Evolutionary conservation across 2,113 vertebrate genomes (phyloP).

Genomic region (Nestor notabilis): DNA sequence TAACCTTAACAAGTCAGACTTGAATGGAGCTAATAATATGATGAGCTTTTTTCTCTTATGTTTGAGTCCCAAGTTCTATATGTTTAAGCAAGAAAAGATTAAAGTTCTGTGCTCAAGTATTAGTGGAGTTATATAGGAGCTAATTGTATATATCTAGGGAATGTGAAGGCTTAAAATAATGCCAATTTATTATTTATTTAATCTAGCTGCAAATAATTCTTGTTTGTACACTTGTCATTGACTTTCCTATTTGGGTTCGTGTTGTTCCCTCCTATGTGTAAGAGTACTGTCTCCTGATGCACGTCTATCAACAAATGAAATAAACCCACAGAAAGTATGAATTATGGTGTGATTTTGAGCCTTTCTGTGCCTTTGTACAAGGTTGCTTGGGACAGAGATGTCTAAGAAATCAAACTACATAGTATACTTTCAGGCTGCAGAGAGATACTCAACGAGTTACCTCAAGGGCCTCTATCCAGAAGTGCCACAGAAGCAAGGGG

Average conservation of each 20-base stretch:
- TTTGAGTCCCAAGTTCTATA: background rate
- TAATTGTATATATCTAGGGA: background rate
- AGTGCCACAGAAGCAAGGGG: rapidly evolving
- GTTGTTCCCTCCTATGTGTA: background rate
- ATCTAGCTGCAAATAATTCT: background rate
- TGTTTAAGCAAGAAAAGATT: background rate
- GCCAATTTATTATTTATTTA: background rate
- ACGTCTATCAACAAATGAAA: background rate
- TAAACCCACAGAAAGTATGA: background rate
- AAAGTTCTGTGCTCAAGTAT: background rate
- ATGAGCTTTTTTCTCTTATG: background rate
- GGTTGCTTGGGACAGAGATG: background rate
- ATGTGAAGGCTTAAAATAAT: background rate
- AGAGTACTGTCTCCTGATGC: background rate
- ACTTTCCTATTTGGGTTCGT: background rate
- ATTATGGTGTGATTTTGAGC: background rate
- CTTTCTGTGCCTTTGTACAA: background rate
- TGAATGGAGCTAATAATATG: background rate
- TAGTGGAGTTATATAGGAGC: background rate
- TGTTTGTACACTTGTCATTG: background rate
- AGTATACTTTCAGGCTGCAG: background rate
- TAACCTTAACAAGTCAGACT: background rate
- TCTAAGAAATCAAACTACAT: background rate
- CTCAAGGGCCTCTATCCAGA: background rate
- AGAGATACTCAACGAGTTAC: background rate